These are phyloP conservation scores for Branchinecta lynchi DNA, from an alignment of 1,140 invertebrate species.

Conservation along the genomic window DNA sequence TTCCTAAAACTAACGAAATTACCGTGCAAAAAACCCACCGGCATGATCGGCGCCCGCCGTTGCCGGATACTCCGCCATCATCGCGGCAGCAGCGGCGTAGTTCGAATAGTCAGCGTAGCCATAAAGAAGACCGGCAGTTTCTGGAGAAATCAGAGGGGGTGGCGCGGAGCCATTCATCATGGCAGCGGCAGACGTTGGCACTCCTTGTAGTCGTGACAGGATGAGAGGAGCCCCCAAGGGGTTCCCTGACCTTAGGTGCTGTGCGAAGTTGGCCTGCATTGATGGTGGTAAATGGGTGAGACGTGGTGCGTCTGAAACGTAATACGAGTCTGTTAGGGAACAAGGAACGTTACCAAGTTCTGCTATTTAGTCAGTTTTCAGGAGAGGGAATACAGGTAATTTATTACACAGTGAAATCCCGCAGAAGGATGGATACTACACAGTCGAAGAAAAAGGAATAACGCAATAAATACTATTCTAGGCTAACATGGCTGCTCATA, in stretches of 20 bases:
- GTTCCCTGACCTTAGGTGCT: conserved; percentile 44
- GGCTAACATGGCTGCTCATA: no score
- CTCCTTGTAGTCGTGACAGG: conserved; percentile 65
- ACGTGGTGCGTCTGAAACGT: neutral
- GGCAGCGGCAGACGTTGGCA: conserved; percentile 48
- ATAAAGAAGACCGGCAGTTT: conserved; percentile 50
- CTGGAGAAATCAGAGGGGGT: conserved; percentile 34
- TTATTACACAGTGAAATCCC: no score
- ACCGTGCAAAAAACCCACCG: conserved; percentile 58
- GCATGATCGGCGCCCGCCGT: conserved; percentile 56
- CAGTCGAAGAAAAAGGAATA: no score
- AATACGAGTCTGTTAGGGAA: no score
- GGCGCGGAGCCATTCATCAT: conserved; percentile 45
- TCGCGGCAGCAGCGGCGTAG: conserved; percentile 64
- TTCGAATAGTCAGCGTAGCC: conserved; percentile 53
- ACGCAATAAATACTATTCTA: no score
- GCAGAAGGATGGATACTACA: no score
- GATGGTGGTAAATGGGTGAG: neutral
- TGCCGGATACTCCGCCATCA: conserved; percentile 20
- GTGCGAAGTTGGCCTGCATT: conserved; percentile 30
- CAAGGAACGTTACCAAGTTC: no score
- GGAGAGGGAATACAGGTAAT: no score
- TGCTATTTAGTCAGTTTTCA: no score
- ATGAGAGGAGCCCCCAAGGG: conserved; percentile 69
- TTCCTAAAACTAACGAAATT: conserved; percentile 23